Evolutionary conservation across 2,888 invertebrate genomes (phyloP).

Genomic region (Panzeria rudis): DNA sequence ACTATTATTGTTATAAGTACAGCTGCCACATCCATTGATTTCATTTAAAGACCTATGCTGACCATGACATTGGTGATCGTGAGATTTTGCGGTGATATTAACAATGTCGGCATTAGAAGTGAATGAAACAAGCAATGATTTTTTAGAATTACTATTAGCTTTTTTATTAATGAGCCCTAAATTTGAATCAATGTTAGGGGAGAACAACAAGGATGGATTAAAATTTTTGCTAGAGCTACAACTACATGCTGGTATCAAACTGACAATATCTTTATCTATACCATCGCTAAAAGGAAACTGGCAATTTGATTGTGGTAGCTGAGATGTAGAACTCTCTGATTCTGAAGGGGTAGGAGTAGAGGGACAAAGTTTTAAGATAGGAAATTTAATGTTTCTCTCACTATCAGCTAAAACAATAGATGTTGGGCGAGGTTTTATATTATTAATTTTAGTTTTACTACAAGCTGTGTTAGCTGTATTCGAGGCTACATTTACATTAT

Average conservation of each 20-base stretch:
- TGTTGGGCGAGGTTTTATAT: conserved; percentile 55
- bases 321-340: conserved; percentile 76
- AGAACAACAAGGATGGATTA: conserved; percentile 45
- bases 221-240: conserved; percentile 68
- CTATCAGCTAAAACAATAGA: conserved; percentile 63
- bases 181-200: conserved; percentile 57
- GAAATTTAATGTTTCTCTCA: conserved; percentile 74
- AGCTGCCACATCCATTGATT: conserved; percentile 76
- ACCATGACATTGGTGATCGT: conserved; percentile 74
- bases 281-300: conserved; percentile 32
- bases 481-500: conserved; percentile 51
- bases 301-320: conserved; percentile 18
- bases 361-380: conserved; percentile 79
- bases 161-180: conserved; percentile 64
- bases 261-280: neutral
- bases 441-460: conserved; percentile 7
- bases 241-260: conserved; percentile 24
- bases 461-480: conserved; percentile 22
- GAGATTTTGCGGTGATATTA: conserved; percentile 73
- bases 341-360: conserved; percentile 81
- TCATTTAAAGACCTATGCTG: conserved; percentile 80
- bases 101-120: conserved; percentile 75
- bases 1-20: conserved; percentile 77
- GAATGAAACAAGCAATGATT: conserved; percentile 84
- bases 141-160: conserved; percentile 79